Evolutionary conservation across 2,113 vertebrate genomes (phyloP).

Genomic region (Chascanopsetta lugubris): DNA sequence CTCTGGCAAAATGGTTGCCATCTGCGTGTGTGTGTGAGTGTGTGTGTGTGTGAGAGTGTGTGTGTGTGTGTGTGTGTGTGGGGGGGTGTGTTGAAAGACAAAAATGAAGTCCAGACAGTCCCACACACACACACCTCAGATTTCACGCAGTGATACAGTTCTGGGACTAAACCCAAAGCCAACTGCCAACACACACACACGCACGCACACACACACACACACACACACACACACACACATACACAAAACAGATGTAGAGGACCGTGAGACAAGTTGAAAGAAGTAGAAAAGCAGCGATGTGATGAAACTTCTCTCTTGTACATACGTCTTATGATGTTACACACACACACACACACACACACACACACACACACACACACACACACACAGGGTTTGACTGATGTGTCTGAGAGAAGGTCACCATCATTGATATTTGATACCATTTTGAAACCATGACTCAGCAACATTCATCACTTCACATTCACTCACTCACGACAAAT

Average conservation of each 20-base stretch:
- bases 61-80: constrained; percentile 6
- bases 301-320: constrained; percentile 11
- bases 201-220: constrained; percentile 11
- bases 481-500: too few relatives aligned
- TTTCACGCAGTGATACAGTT: constrained; percentile 38
- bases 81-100: constrained; percentile 9
- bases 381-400: background rate
- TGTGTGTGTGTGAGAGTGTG: background rate
- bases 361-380: background rate
- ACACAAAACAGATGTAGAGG: constrained; percentile 5
- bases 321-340: background rate
- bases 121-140: constrained; percentile 23
- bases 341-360: background rate
- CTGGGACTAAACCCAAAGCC: constrained; percentile 56
- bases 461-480: too few relatives aligned
- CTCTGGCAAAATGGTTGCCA: constrained; percentile 23
- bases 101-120: constrained; percentile 13
- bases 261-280: too few relatives aligned
- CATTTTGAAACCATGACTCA: too few relatives aligned
- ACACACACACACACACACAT: constrained; percentile 13
- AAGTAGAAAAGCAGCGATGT: background rate
- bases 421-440: constrained; percentile 6
- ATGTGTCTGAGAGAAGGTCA: constrained; percentile 12
- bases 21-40: background rate
- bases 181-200: constrained; percentile 33